These are phyloP conservation scores for Hyalella azteca DNA, from an alignment of 2,888 invertebrate species.

Conservation along the genomic window DNA sequence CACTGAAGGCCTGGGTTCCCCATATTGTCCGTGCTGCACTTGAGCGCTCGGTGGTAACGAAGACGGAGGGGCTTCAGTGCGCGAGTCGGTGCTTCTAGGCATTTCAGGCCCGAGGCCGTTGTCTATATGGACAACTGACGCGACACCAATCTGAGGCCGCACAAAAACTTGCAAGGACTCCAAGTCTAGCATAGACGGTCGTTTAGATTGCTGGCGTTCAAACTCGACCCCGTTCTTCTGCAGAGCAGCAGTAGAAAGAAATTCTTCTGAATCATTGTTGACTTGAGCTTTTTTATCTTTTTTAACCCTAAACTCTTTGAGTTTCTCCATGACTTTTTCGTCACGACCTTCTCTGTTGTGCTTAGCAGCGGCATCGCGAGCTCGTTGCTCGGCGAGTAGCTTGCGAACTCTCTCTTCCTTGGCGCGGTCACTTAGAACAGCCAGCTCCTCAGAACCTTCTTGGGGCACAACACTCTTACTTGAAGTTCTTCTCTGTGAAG, in stretches of 20 bases:
- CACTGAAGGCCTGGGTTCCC: neutral
- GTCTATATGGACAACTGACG: constrained; percentile 10
- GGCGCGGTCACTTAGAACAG: constrained; percentile 33
- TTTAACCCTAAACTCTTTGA: constrained; percentile 52
- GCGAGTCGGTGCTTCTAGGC: neutral
- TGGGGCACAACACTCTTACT: neutral
- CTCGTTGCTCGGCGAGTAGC: constrained; percentile 51
- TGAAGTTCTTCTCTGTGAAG: constrained; percentile 2
- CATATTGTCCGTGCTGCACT: neutral
- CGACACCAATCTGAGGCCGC: constrained; percentile 29
- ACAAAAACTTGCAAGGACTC: constrained; percentile 51
- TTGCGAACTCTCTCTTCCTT: constrained; percentile 50
- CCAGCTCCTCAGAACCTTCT: neutral
- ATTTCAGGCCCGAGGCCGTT: neutral
- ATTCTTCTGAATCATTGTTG: neutral
- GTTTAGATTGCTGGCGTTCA: neutral
- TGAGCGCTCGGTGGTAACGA: neutral
- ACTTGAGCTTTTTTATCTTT: constrained; percentile 38
- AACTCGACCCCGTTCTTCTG: neutral
- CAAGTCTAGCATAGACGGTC: constrained; percentile 53
- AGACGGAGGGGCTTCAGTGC: neutral
- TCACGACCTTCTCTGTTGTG: constrained; percentile 7
- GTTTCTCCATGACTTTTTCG: constrained; percentile 44
- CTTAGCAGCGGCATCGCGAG: constrained; percentile 12
- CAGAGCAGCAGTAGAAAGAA: neutral